Base-by-base conservation (phyloP, 2,797 vertebrate species). In the Oreochromis mossambicus region DNA sequence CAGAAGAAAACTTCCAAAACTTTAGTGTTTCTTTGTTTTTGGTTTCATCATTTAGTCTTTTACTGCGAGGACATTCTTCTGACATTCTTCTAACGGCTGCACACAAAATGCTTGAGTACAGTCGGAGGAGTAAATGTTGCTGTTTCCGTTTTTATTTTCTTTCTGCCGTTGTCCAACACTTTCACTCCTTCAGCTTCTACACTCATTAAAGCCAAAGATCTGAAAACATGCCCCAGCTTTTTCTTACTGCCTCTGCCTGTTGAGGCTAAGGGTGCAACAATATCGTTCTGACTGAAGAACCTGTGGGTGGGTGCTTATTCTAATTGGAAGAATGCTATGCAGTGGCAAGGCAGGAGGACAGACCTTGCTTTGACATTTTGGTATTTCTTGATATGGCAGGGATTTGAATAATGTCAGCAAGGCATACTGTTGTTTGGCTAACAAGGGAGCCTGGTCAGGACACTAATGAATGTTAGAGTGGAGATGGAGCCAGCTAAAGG, bases 361-460 rank as follows among this genome's bases (percentile, higher is more conserved):
- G 83, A 68, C 82, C 84, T 61, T 4, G 46, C 87, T 87, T 94
- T 95, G 94, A 95, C 94, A 95, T 94, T 93, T 93, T 93, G 91
- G 91, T 93, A 94, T 95, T 95, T 93, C 89, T 88, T 56, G 11
- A 85, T 84, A 80, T 66, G 29, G 86, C 41, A 2, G 88, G 81
- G 88, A 93, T 94, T 92, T 94, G 88, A 94, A 94, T 93, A 94
- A 94, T 94, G 92, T 91, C 91, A 95, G 82, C 24, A 38, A 46
- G 81, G 73, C 87, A 82, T 76, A 77, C 7, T 63, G 52, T 58
- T 92, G 89, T 92, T 94, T 90, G 91, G 85, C 82, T 94, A 94
- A 95, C 92, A 91, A 94, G 89, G 85, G 48, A 84, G 81, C 82
- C 75, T 61, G 83, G 87, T 89, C 87, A 86, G 81, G 85, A 87